Conservation (phyloP, 2,113 vertebrate genomes). For the Erinaceus europaeus region DNA sequence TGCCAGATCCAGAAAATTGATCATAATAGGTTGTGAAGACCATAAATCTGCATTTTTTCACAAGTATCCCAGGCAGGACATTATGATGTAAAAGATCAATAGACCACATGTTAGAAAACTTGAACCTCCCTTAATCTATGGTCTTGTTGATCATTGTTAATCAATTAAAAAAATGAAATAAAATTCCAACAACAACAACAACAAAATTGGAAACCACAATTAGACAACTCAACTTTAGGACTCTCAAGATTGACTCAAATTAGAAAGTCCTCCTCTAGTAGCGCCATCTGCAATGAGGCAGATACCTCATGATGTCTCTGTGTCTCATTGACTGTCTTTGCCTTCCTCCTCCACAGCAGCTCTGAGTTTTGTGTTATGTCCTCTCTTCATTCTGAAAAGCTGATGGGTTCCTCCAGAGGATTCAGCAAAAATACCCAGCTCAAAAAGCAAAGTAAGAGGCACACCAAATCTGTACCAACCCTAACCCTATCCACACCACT, state of each 20-base stretch:
- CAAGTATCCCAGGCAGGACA: background rate
- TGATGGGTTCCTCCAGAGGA: background rate
- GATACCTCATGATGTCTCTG: rapidly evolving
- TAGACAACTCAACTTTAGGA: background rate
- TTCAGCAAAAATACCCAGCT: background rate
- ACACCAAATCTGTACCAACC: background rate
- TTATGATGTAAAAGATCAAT: background rate
- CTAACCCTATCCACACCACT: background rate
- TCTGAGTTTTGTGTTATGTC: background rate
- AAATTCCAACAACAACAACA: too few species aligned
- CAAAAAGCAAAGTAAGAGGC: background rate
- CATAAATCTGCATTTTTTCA: background rate
- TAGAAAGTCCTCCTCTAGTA: background rate
- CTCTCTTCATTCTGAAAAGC: background rate
- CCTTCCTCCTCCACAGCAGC: background rate
- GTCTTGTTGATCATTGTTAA: too few species aligned
- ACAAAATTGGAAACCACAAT: background rate
- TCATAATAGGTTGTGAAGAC: background rate
- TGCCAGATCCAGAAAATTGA: background rate
- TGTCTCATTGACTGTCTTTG: background rate
- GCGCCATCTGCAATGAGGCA: background rate
- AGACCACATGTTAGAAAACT: background rate
- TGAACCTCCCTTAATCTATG: too few species aligned
- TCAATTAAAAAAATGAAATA: too few species aligned
- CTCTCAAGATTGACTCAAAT: background rate